Conservation (phyloP, 1,140 invertebrate species). For the Drosophila kanapiae region DNA sequence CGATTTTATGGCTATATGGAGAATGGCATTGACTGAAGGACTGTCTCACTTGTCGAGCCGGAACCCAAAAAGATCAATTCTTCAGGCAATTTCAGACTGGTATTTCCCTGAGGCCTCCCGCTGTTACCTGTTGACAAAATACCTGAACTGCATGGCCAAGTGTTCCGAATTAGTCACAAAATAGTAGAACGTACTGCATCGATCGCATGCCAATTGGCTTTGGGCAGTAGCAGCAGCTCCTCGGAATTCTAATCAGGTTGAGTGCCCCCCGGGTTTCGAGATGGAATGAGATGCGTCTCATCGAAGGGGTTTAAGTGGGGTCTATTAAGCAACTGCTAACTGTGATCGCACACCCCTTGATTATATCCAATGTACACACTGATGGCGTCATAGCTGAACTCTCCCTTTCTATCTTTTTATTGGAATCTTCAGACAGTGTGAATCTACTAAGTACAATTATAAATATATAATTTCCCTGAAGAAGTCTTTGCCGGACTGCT, state of each 20-base stretch:
- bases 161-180: slow-evolving; percentile 52
- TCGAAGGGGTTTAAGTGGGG: background rate
- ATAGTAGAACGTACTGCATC: slow-evolving; percentile 39
- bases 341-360: slow-evolving; percentile 21
- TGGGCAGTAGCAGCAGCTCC: slow-evolving; percentile 12
- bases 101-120: slow-evolving; percentile 38
- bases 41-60: slow-evolving; percentile 14
- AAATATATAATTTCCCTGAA: background rate
- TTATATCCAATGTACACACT: background rate
- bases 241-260: slow-evolving; percentile 39
- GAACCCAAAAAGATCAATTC: slow-evolving; percentile 50
- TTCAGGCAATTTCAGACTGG: slow-evolving; percentile 11
- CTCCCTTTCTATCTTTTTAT: background rate
- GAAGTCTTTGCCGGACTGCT: too few relatives aligned
- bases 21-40: background rate
- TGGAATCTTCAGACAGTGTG: background rate
- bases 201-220: slow-evolving; percentile 52
- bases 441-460: background rate
- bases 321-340: slow-evolving; percentile 11
- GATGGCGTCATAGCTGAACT: slow-evolving; percentile 24
- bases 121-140: slow-evolving; percentile 23
- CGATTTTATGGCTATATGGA: background rate
- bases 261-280: slow-evolving; percentile 10
- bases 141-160: slow-evolving; percentile 54
- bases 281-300: background rate